Evolutionary conservation across 2,797 vertebrate genomes (phyloP).

Genomic region (Toxotes lorentzi): DNA sequence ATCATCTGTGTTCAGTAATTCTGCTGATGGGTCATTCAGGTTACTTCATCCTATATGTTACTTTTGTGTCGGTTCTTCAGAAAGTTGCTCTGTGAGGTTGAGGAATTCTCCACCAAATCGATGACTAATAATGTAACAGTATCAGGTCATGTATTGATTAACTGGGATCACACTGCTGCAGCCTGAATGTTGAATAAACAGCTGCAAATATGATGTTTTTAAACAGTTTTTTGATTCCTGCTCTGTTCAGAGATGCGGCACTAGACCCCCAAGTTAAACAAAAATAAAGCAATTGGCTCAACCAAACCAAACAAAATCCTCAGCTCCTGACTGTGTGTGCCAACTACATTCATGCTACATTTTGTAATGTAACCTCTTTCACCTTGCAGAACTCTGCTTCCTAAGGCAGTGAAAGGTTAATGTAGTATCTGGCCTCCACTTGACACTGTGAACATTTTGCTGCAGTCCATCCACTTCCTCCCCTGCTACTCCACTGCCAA

Average conservation of each 20-base stretch:
- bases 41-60: background rate
- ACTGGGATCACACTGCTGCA: conserved; percentile 11
- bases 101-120: conserved; percentile 31
- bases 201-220: background rate
- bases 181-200: background rate
- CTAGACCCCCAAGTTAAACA: too few relatives aligned
- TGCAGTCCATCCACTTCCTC: conserved; percentile 29
- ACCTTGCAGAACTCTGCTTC: conserved; percentile 32
- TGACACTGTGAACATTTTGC: conserved; percentile 35
- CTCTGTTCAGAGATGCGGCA: background rate
- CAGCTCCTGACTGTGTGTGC: background rate
- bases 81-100: background rate
- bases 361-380: conserved; percentile 23
- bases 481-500: conserved; percentile 9
- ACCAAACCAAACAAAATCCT: conserved; percentile 7
- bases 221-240: background rate
- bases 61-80: background rate
- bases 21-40: background rate
- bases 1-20: background rate
- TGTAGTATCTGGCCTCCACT: conserved; percentile 43
- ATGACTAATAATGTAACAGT: conserved; percentile 54
- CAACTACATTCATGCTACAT: conserved; percentile 23
- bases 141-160: conserved; percentile 39
- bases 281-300: conserved; percentile 3
- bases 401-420: conserved; percentile 52